Evolutionary conservation across 2,113 vertebrate species (phyloP).

Genomic region (Boulengeromyrus knoepffleri): DNA sequence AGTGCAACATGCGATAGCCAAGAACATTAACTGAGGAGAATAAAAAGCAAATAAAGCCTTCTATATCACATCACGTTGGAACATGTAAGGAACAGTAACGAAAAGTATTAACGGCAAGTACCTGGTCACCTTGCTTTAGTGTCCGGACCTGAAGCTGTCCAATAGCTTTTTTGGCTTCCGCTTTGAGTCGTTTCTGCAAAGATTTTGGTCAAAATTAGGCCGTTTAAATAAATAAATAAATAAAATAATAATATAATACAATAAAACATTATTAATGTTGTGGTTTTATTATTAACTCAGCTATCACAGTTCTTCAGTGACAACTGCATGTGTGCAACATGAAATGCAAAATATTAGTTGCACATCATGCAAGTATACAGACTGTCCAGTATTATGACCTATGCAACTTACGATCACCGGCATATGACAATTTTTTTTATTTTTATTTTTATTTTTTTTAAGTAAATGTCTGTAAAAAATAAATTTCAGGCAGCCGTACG

Average conservation of each 20-base stretch:
- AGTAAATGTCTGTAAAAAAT: background rate
- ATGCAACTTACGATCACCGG: background rate
- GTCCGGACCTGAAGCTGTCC: conserved; percentile 67
- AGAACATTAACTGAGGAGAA: background rate
- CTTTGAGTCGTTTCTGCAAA: conserved; percentile 68
- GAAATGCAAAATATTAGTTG: background rate
- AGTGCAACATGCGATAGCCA: background rate
- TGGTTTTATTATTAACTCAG: background rate
- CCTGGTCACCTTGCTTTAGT: conserved; percentile 75
- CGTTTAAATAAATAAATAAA: background rate
- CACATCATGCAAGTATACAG: background rate
- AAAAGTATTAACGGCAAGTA: conserved; percentile 29
- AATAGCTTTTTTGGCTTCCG: conserved; percentile 71
- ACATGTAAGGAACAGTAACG: background rate
- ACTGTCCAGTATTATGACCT: background rate
- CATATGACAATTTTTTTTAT: no score
- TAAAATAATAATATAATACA: background rate
- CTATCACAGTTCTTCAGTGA: background rate
- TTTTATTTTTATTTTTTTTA: no score
- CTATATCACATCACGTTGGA: background rate
- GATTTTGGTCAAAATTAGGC: conserved; percentile 25
- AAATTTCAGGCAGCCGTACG: background rate
- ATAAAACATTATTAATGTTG: no score
- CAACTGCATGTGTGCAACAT: background rate
- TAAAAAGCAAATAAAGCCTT: background rate